Conservation (phyloP, 2,888 invertebrate genomes). For the Scaeva pyrastri region DNA sequence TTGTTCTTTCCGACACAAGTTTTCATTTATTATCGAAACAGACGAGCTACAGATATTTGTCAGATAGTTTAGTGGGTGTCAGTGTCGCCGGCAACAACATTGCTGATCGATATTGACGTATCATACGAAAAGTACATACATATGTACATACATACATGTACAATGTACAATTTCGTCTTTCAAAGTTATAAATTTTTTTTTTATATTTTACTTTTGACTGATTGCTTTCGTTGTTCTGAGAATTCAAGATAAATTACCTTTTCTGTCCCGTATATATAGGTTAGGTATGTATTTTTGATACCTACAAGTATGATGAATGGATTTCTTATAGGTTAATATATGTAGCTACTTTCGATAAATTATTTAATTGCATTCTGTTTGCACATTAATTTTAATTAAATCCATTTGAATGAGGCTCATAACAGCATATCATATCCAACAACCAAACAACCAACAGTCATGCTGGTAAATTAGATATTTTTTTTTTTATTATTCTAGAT, state of each 20-base stretch:
- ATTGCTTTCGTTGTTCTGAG: conserved; percentile 20
- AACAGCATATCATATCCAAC: conserved; percentile 17
- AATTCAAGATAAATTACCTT: conserved; percentile 29
- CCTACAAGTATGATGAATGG: neutral
- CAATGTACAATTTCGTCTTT: neutral
- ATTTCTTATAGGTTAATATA: neutral
- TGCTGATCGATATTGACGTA: neutral
- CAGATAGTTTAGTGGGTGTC: conserved; percentile 1
- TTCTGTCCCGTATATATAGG: neutral
- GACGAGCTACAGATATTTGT: neutral
- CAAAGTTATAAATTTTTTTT: neutral
- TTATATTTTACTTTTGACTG: conserved; percentile 9
- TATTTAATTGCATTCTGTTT: conserved; percentile 66
- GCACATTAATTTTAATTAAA: conserved; percentile 72
- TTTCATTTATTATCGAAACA: conserved; percentile 18
- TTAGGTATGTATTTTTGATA: conserved; percentile 6
- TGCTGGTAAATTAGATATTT: conserved; percentile 60
- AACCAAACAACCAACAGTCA: no score
- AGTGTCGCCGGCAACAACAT: neutral
- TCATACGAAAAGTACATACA: neutral
- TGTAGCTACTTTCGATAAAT: conserved; percentile 40
- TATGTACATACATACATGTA: no score
- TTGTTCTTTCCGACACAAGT: conserved; percentile 29
- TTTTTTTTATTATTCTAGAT: conserved; percentile 26
- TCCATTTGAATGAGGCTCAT: conserved; percentile 29